Percentiles rank a stretch among this genome's conserved stretches.
Conservation (phyloP, 2,797 vertebrate species). For the Pangasius krempfi region DNA sequence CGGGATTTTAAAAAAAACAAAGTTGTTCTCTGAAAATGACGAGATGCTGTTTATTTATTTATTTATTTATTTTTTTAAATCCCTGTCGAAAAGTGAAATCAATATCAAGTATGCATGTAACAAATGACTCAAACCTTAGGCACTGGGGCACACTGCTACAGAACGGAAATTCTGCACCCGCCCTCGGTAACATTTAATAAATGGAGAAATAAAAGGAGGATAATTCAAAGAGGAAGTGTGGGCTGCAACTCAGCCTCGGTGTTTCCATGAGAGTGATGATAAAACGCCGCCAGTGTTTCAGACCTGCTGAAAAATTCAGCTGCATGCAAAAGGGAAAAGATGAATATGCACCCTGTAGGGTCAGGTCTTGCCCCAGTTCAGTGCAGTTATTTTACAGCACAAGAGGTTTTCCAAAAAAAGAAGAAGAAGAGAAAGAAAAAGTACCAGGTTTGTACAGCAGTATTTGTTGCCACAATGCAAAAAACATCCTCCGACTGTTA, state of each 20-base stretch:
- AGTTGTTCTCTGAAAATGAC: neutral
- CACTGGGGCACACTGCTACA: conserved; percentile 59
- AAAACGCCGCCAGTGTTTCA: neutral
- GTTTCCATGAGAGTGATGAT: conserved; percentile 71
- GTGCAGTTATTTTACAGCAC: neutral
- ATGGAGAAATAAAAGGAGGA: conserved; percentile 46
- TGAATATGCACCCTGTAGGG: neutral
- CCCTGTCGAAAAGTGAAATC: neutral
- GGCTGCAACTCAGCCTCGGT: conserved; percentile 67
- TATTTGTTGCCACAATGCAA: neutral
- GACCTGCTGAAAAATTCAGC: neutral
- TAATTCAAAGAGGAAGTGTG: conserved; percentile 66
- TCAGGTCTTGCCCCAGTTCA: neutral
- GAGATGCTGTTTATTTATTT: neutral
- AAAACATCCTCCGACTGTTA: neutral
- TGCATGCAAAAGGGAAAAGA: neutral
- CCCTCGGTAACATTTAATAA: conserved; percentile 66
- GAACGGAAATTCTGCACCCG: conserved; percentile 76
- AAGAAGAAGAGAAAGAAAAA: neutral
- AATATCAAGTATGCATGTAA: neutral
- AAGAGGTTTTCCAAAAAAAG: neutral
- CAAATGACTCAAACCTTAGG: conserved; percentile 60
- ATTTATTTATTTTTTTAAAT: neutral
- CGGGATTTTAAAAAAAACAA: neutral
- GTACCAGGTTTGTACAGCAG: neutral